These are phyloP conservation scores for Smittia sp. DNA, from an alignment of 2,888 invertebrate genomes.

Conservation along the genomic window DNA sequence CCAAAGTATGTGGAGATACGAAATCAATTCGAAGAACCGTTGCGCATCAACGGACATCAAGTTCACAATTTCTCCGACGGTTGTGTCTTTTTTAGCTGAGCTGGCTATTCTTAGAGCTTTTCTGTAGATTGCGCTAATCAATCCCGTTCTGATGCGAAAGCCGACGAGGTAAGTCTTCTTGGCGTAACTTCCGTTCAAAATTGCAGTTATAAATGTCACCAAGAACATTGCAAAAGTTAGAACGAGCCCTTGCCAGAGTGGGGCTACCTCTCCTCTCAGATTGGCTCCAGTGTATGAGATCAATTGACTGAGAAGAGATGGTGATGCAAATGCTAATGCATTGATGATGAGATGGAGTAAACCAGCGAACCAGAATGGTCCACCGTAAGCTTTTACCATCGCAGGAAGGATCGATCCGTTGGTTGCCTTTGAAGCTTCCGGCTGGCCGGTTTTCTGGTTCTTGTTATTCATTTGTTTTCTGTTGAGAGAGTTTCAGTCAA, in stretches of 20 bases:
- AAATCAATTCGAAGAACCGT: constrained; percentile 53
- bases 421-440: too few species aligned
- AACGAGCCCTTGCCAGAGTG: constrained; percentile 59
- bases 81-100: constrained; percentile 51
- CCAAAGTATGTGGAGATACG: constrained; percentile 55
- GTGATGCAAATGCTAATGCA: constrained; percentile 39
- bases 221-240: constrained; percentile 57
- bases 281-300: constrained; percentile 10
- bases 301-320: constrained; percentile 25
- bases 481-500: neutral
- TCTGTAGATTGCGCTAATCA: constrained; percentile 58
- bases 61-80: constrained; percentile 57
- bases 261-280: constrained; percentile 46
- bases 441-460: neutral
- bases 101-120: constrained; percentile 54
- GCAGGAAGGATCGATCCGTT: constrained; percentile 36
- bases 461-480: constrained; percentile 6
- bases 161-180: constrained; percentile 57
- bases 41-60: constrained; percentile 57
- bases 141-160: constrained; percentile 57
- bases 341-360: constrained; percentile 28
- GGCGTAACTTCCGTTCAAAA: constrained; percentile 58
- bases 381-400: constrained; percentile 37
- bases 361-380: constrained; percentile 36
- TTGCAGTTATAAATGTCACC: constrained; percentile 55